Conservation (phyloP, 2,113 vertebrate species). For the Pygathrix nemaeus region DNA sequence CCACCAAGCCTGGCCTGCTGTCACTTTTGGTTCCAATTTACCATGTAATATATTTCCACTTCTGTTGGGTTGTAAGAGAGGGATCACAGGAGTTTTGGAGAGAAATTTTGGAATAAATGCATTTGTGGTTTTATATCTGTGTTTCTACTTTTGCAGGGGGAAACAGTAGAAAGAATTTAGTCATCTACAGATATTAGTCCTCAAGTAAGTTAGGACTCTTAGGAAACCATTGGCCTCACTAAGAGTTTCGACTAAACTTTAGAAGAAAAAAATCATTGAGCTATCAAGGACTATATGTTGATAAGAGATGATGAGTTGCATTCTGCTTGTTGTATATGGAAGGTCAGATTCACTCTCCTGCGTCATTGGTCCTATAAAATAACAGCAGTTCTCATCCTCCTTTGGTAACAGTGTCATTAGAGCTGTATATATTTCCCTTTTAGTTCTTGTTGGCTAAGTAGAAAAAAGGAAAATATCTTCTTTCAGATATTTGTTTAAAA, state of each 20-base stretch:
- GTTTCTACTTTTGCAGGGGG: not conserved
- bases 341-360: not conserved
- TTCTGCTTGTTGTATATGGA: not conserved
- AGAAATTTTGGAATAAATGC: not conserved
- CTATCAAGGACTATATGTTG: not conserved
- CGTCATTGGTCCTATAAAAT: not conserved
- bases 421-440: not conserved
- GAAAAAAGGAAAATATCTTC: not conserved
- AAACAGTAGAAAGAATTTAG: not conserved
- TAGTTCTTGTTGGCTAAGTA: not conserved
- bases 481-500: slow-evolving; percentile 38
- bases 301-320: not conserved
- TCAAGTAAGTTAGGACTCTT: not conserved
- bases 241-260: not conserved
- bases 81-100: not conserved
- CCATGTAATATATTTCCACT: not conserved
- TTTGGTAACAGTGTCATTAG: not conserved
- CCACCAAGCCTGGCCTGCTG: not conserved
- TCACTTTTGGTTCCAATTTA: not conserved
- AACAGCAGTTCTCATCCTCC: not conserved
- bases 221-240: not conserved
- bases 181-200: not conserved
- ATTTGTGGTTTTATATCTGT: slow-evolving; percentile 1
- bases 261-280: not conserved
- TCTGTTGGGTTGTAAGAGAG: not conserved